These are phyloP conservation scores for Agrypnia vestita DNA, from an alignment of 1,140 invertebrate genomes.

Conservation along the genomic window DNA sequence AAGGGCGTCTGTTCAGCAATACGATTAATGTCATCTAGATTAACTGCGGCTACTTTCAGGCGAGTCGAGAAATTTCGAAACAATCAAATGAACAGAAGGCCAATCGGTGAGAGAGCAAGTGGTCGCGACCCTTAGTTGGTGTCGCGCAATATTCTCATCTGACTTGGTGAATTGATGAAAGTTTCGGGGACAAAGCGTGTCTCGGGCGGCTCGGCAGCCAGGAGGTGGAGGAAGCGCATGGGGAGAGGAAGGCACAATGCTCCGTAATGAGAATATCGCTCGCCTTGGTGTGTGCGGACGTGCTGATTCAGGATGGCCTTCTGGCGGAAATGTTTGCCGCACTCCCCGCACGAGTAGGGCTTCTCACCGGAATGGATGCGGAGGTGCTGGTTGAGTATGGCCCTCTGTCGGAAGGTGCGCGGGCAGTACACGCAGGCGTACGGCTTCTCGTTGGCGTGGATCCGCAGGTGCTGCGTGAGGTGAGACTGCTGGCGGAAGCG, in stretches of 20 bases:
- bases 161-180: not conserved
- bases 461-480: slow-evolving; percentile 88
- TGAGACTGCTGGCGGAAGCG: slow-evolving; percentile 90
- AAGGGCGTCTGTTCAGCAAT: not conserved
- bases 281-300: slow-evolving; percentile 96
- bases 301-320: slow-evolving; percentile 96
- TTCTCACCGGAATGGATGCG: slow-evolving; percentile 95
- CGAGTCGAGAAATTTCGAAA: not conserved
- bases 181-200: slow-evolving; percentile 26
- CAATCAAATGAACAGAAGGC: slow-evolving; percentile 55
- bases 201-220: slow-evolving; percentile 33
- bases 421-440: slow-evolving; percentile 92
- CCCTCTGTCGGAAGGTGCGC: slow-evolving; percentile 88
- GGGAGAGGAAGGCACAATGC: slow-evolving; percentile 29
- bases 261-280: slow-evolving; percentile 78
- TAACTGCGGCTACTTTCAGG: not conserved
- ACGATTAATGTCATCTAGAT: not conserved
- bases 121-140: slow-evolving; percentile 26
- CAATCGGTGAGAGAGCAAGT: slow-evolving; percentile 51
- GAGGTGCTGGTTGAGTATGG: slow-evolving; percentile 91
- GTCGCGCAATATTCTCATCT: slow-evolving; percentile 56
- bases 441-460: slow-evolving; percentile 92
- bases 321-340: slow-evolving; percentile 94
- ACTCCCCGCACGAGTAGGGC: slow-evolving; percentile 93
- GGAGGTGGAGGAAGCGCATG: not conserved